These are phyloP conservation scores for Halcyon malimbica DNA, from an alignment of 2,113 vertebrate genomes.

Conservation along the genomic window DNA sequence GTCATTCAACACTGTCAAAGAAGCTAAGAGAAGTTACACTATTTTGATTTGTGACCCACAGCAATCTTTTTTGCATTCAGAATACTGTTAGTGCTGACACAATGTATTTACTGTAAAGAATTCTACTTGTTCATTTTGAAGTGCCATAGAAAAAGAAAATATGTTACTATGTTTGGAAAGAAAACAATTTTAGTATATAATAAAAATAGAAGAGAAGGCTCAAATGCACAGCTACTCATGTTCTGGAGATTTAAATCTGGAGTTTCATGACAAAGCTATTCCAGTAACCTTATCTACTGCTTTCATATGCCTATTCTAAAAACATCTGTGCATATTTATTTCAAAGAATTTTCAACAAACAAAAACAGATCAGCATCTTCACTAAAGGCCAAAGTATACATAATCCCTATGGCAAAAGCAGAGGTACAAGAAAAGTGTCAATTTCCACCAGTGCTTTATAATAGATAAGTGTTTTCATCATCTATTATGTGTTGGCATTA, in stretches of 20 bases:
- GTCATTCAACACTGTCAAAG: not conserved
- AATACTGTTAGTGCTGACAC: not conserved
- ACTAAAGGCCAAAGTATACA: not conserved
- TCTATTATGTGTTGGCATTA: not conserved
- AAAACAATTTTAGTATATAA: not conserved
- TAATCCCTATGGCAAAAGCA: not conserved
- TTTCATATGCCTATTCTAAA: not conserved
- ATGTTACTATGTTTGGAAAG: not conserved
- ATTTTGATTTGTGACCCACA: not conserved
- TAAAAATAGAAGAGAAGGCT: not conserved
- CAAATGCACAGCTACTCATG: not conserved
- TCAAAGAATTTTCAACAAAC: not conserved
- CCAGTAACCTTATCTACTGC: not conserved
- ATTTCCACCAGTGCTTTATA: not conserved
- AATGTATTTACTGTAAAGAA: not conserved
- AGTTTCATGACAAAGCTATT: not conserved
- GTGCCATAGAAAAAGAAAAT: not conserved
- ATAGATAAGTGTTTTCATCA: not conserved
- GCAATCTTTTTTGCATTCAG: not conserved
- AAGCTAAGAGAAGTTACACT: not conserved
- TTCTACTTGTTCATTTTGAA: not conserved
- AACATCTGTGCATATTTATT: not conserved
- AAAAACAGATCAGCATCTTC: not conserved
- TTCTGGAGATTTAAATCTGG: not conserved
- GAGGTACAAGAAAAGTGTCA: not conserved